Evolutionary conservation across 2,888 invertebrate genomes (phyloP).

Genomic region (Morpho deidamia): DNA sequence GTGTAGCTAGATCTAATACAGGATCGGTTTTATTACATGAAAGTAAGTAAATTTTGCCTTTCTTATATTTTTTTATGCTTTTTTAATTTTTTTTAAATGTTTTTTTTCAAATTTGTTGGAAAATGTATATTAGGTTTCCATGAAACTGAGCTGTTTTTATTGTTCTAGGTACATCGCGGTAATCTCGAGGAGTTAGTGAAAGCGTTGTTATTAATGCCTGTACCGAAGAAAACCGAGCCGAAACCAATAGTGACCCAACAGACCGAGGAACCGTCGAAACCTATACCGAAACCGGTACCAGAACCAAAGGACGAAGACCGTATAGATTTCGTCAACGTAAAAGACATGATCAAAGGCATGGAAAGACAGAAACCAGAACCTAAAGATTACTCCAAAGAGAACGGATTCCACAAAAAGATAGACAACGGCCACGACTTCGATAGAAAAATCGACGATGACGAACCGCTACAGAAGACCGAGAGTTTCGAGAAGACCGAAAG

Average conservation of each 20-base stretch:
- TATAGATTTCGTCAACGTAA: conserved; percentile 77
- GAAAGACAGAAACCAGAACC: conserved; percentile 65
- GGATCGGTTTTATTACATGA: conserved; percentile 7
- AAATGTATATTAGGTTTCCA: not conserved
- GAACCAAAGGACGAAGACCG: conserved; percentile 62
- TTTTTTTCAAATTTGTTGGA: conserved; percentile 8
- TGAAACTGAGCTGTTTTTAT: not conserved
- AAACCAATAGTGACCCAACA: conserved; percentile 47
- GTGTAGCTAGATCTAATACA: conserved; percentile 21
- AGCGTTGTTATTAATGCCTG: conserved; percentile 62
- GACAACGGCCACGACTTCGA: conserved; percentile 53
- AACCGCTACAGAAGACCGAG: conserved; percentile 30
- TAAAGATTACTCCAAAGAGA: conserved; percentile 45
- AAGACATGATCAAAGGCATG: conserved; percentile 81
- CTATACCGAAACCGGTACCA: conserved; percentile 34
- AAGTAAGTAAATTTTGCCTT: conserved; percentile 28
- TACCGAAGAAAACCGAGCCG: conserved; percentile 52
- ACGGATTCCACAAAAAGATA: conserved; percentile 59
- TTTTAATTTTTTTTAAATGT: conserved; percentile 6
- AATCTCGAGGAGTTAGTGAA: conserved; percentile 69
- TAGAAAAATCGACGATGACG: conserved; percentile 35
- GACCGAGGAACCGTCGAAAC: conserved; percentile 44
- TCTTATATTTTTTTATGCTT: conserved; percentile 18
- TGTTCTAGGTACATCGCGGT: conserved; percentile 78
- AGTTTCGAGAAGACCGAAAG: conserved; percentile 26